Conservation (phyloP, 1,140 invertebrate species). For the Kradibia gibbosae region DNA sequence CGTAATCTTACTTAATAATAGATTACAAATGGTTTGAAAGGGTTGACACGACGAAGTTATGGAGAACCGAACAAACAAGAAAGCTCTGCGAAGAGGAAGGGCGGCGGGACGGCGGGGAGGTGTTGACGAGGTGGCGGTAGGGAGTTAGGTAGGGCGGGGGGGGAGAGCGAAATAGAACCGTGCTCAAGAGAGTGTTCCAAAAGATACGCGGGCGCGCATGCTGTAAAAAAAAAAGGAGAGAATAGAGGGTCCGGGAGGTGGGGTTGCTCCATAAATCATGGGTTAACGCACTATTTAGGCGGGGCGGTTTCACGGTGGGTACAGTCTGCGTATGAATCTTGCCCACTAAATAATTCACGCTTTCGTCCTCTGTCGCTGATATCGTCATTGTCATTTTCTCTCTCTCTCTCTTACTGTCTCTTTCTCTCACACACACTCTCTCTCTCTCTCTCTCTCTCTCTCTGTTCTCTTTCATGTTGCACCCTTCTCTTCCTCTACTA, state of each 20-base stretch:
- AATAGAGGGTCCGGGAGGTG: conserved; percentile 9
- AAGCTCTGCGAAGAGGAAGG: not conserved
- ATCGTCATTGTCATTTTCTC: too few species aligned
- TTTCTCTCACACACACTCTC: conserved; percentile 42
- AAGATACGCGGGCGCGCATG: not conserved
- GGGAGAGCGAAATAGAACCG: not conserved
- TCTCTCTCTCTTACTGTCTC: conserved; percentile 12
- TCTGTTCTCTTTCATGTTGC: not conserved
- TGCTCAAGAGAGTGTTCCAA: too few species aligned
- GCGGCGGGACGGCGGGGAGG: too few species aligned
- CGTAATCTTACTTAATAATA: not conserved
- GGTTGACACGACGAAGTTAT: not conserved
- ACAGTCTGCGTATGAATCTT: conserved; percentile 66
- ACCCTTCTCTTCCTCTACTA: not conserved
- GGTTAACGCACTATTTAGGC: conserved; percentile 72
- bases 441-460: conserved; percentile 36
- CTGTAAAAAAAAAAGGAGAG: conserved; percentile 5
- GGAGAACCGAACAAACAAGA: conserved; percentile 1
- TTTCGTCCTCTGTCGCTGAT: conserved; percentile 33
- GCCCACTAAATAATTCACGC: conserved; percentile 70
- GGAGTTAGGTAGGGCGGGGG: too few species aligned
- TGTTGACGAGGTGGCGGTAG: too few species aligned
- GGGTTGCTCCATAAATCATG: conserved; percentile 68
- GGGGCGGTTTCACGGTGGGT: conserved; percentile 73
- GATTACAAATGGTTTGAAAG: conserved; percentile 1